Percentiles rank a stretch among this genome's conserved stretches.
phyloP scores from a whole-genome alignment of 2,888 invertebrate genomes.

The Lepetodrilus schrolli region DNA sequence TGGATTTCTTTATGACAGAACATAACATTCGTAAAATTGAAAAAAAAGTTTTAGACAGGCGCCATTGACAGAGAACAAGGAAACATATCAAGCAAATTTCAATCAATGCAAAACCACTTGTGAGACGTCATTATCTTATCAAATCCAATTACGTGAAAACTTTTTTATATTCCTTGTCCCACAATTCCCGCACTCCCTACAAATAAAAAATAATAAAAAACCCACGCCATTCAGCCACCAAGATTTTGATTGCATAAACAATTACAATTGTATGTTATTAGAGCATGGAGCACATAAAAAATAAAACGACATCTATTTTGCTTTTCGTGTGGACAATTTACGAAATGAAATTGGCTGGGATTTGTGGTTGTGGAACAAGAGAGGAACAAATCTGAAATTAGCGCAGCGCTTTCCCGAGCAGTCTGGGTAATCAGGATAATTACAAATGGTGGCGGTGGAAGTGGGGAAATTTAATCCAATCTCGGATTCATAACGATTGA shows the following conservation, averaged over 20 bases:
- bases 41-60: background rate
- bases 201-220: too few relatives aligned
- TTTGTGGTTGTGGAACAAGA: conserved; percentile 16
- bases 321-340: conserved; percentile 23
- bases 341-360: conserved; percentile 11
- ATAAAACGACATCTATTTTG: conserved; percentile 25
- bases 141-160: conserved; percentile 21
- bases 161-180: conserved; percentile 16
- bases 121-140: conserved; percentile 18
- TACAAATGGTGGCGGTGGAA: conserved; percentile 29
- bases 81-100: background rate
- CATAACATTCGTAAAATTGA: too few relatives aligned
- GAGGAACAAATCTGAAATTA: background rate
- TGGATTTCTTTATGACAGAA: too few relatives aligned
- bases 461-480: conserved; percentile 33
- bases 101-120: background rate
- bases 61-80: conserved; percentile 4
- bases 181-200: too few relatives aligned
- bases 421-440: conserved; percentile 32
- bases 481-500: conserved; percentile 30
- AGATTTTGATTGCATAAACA: conserved; percentile 27
- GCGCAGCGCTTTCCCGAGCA: conserved; percentile 7
- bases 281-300: background rate
- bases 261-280: conserved; percentile 28
- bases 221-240: conserved; percentile 24